phyloP scores from a whole-genome alignment of 2,888 invertebrate genomes.

The Andricus curvator region DNA sequence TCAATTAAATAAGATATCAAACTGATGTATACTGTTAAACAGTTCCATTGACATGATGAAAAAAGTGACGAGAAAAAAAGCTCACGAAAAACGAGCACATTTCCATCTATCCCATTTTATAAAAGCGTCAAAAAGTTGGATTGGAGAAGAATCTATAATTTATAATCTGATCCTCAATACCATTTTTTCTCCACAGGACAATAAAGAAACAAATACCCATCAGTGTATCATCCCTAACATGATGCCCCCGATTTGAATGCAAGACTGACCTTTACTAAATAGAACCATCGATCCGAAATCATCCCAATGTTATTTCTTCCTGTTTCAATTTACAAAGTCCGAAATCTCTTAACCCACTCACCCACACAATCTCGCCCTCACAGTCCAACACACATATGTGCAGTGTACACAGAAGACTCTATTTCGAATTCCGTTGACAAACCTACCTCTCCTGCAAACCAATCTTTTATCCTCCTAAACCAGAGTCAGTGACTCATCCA shows the following conservation, averaged over 20 bases:
- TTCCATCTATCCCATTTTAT: no score
- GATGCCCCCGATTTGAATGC: conserved; percentile 44
- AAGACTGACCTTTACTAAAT: conserved; percentile 65
- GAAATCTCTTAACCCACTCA: neutral
- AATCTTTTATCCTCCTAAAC: conserved; percentile 22
- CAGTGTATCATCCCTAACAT: no score
- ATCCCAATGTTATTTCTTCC: conserved; percentile 3
- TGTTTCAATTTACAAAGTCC: conserved; percentile 19
- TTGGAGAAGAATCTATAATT: no score
- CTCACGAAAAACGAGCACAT: no score
- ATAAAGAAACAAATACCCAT: no score
- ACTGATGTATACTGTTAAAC: no score
- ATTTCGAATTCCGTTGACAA: conserved; percentile 11
- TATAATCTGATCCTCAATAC: no score
- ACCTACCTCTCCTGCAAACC: neutral
- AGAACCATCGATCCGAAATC: conserved; percentile 63
- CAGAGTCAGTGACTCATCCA: conserved; percentile 19
- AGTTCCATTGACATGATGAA: no score
- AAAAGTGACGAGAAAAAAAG: no score
- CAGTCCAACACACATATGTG: neutral
- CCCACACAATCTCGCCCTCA: neutral
- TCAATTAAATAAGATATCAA: no score
- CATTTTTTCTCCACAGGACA: no score
- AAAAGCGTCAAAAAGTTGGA: no score
- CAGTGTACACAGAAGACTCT: neutral